A percentile compares a stretch with the other conserved stretches of the same genome.
Evolutionary conservation across 1,140 invertebrate species (phyloP).

Genomic region (Frieseomelitta varia): DNA sequence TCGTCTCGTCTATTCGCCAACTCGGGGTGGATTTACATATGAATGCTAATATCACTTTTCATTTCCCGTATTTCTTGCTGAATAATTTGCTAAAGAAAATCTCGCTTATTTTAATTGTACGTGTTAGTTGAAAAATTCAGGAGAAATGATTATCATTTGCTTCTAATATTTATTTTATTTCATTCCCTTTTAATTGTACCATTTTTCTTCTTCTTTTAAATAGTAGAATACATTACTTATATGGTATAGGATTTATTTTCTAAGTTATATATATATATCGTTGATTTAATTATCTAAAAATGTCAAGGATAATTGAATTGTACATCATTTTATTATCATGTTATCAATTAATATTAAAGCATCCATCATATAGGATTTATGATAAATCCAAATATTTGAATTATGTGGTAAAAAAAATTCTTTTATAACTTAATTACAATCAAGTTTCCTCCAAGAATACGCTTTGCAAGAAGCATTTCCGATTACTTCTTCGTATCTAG

Average conservation of each 20-base stretch:
- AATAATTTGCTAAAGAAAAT: not conserved
- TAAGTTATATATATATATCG: not conserved
- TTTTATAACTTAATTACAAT: not conserved
- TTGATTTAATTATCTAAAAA: not conserved
- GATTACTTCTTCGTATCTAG: not conserved
- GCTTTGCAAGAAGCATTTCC: not conserved
- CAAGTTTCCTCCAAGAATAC: not conserved
- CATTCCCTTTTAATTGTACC: not conserved
- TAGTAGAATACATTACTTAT: not conserved
- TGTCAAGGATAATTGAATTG: not conserved
- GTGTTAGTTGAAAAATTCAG: not conserved
- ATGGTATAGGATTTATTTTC: too few relatives aligned
- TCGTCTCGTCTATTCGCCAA: not conserved
- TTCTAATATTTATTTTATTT: not conserved
- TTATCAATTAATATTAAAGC: not conserved
- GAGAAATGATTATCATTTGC: not conserved
- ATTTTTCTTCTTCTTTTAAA: not conserved
- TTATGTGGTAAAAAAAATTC: not conserved
- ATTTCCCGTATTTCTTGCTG: not conserved
- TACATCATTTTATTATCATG: not conserved
- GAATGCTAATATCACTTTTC: not conserved
- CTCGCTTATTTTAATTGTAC: too few relatives aligned
- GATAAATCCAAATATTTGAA: not conserved
- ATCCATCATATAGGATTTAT: not conserved
- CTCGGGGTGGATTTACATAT: conserved; percentile 20